Conservation (phyloP, 1,140 invertebrate species). For the Panulirus ornatus region DNA sequence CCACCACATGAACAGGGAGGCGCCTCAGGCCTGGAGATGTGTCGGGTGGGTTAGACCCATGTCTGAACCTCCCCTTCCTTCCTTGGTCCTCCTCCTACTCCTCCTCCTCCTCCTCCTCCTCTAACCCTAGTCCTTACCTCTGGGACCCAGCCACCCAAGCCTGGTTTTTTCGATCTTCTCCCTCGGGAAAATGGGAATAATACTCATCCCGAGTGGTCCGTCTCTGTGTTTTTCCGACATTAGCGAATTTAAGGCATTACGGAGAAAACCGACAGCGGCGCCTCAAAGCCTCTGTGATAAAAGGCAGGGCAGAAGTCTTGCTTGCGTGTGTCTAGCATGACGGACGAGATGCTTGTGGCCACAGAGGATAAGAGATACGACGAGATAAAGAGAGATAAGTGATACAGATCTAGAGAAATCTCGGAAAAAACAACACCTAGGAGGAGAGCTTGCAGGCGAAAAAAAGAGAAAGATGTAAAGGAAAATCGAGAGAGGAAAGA, state of each 20-base stretch:
- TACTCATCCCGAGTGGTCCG: not conserved
- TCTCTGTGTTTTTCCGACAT: constrained; percentile 18
- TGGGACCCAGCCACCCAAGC: not conserved
- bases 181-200: not conserved
- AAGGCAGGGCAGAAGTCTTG: not conserved
- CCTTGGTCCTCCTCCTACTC: not conserved
- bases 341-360: not conserved
- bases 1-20: no score
- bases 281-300: not conserved
- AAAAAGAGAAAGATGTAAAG: no score
- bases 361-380: not conserved
- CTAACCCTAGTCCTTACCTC: not conserved
- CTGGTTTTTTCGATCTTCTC: not conserved
- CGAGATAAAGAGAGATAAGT: not conserved
- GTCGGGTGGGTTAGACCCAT: no score
- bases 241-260: not conserved
- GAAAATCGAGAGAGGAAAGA: no score
- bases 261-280: constrained; percentile 9
- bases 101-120: not conserved
- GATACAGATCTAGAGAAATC: no score
- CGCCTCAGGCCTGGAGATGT: no score
- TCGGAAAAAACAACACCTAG: no score
- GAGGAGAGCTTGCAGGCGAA: no score
- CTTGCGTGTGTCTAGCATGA: not conserved
- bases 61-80: not conserved